These are phyloP conservation scores for Buathra laborator DNA, from an alignment of 2,888 invertebrate species.

Conservation along the genomic window DNA sequence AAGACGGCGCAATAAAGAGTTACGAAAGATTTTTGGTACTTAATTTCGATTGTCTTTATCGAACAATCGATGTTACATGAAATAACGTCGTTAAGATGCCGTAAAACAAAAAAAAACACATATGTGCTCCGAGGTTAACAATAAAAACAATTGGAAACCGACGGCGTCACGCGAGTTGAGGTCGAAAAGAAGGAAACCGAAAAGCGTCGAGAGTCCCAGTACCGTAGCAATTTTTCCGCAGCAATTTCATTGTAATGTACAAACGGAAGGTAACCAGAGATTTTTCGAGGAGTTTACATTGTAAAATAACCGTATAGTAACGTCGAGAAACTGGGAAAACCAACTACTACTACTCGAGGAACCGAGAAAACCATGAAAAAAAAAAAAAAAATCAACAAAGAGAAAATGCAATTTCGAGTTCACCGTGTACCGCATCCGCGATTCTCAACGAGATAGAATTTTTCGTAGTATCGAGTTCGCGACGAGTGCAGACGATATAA, in stretches of 20 bases:
- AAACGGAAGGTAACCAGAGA: neutral
- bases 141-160: too few relatives aligned
- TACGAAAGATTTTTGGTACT: too few relatives aligned
- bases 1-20: neutral
- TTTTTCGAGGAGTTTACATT: conserved; percentile 12
- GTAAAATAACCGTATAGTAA: neutral
- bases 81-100: too few relatives aligned
- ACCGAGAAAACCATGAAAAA: neutral
- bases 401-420: conserved; percentile 25
- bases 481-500: too few relatives aligned
- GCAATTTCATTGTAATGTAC: conserved; percentile 5
- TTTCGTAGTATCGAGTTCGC: too few relatives aligned
- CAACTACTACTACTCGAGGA: neutral
- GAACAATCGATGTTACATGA: too few relatives aligned
- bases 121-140: too few relatives aligned
- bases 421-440: too few relatives aligned
- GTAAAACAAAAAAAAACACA: too few relatives aligned
- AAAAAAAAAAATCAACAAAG: conserved; percentile 8
- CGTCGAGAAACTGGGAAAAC: conserved; percentile 15
- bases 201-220: neutral
- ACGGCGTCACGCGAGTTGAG: neutral
- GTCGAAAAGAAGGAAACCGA: neutral
- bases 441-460: neutral
- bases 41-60: neutral
- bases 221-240: neutral